Conservation (phyloP, 1,140 invertebrate species). For the Drosophila rufa region DNA sequence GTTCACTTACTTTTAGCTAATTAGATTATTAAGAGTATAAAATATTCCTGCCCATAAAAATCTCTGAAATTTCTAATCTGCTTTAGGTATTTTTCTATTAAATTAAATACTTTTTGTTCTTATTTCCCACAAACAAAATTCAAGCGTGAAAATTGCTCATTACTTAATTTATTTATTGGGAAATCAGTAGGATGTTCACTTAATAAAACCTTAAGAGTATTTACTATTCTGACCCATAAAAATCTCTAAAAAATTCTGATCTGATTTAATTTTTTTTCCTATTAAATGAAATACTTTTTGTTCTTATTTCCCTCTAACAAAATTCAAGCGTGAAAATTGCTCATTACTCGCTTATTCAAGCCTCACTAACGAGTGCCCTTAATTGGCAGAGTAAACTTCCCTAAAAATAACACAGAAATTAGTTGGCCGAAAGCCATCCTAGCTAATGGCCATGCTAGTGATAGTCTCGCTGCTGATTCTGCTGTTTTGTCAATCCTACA, state of each 20-base stretch:
- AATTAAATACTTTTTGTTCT: not conserved
- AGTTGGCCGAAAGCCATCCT: not conserved
- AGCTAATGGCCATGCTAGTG: slow-evolving; percentile 10
- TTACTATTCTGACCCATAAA: no score
- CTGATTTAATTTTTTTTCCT: no score
- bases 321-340: not conserved
- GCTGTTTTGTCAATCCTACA: slow-evolving; percentile 8
- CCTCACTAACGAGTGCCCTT: slow-evolving; percentile 28
- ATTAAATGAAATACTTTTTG: not conserved
- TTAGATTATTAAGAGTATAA: no score
- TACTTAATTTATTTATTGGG: not conserved
- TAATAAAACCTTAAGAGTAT: no score
- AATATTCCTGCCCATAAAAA: no score
- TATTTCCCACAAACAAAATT: not conserved
- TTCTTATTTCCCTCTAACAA: not conserved
- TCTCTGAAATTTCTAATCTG: not conserved
- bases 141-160: slow-evolving; percentile 5
- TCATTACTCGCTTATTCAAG: slow-evolving; percentile 23
- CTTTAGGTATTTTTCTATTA: no score
- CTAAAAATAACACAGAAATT: not conserved
- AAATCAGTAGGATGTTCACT: no score
- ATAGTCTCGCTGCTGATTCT: not conserved
- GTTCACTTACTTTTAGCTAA: no score
- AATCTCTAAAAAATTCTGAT: not conserved
- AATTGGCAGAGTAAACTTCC: not conserved